Evolutionary conservation across 2,113 vertebrate genomes (phyloP).

Genomic region (Brachyistius frenatus): DNA sequence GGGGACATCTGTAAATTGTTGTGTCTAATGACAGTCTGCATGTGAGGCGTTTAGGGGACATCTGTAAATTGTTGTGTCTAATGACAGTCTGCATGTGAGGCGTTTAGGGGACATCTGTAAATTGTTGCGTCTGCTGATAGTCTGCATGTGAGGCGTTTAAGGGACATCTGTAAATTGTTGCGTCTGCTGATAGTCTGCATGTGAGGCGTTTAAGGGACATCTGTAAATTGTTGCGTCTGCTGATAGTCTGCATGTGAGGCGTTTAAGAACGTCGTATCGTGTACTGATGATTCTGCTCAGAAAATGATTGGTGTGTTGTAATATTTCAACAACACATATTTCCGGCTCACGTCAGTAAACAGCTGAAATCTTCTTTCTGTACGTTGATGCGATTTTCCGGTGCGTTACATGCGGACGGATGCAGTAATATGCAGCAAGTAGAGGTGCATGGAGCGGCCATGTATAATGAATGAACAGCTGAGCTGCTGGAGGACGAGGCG

Average conservation of each 20-base stretch:
- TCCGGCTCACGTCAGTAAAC: too few relatives aligned
- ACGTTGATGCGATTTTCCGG: not conserved
- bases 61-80: too few relatives aligned
- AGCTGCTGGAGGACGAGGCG: slow-evolving; percentile 53
- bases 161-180: too few relatives aligned
- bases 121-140: too few relatives aligned
- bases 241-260: too few relatives aligned
- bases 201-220: too few relatives aligned
- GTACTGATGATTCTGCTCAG: too few relatives aligned
- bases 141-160: not conserved
- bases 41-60: not conserved
- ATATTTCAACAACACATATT: not conserved
- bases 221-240: too few relatives aligned
- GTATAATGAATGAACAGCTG: slow-evolving; percentile 75
- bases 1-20: too few relatives aligned
- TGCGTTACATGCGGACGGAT: not conserved
- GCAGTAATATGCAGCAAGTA: slow-evolving; percentile 44
- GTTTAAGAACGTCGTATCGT: not conserved
- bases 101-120: not conserved
- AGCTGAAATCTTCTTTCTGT: not conserved
- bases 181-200: too few relatives aligned
- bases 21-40: too few relatives aligned
- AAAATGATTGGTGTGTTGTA: not conserved
- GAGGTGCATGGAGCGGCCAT: slow-evolving; percentile 54
- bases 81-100: too few relatives aligned